Evolutionary conservation across 92 coral and sea anemone species (phyloP), one percentile per base, ranked within the genome.

Genomic region (Porites divaricata): DNA sequence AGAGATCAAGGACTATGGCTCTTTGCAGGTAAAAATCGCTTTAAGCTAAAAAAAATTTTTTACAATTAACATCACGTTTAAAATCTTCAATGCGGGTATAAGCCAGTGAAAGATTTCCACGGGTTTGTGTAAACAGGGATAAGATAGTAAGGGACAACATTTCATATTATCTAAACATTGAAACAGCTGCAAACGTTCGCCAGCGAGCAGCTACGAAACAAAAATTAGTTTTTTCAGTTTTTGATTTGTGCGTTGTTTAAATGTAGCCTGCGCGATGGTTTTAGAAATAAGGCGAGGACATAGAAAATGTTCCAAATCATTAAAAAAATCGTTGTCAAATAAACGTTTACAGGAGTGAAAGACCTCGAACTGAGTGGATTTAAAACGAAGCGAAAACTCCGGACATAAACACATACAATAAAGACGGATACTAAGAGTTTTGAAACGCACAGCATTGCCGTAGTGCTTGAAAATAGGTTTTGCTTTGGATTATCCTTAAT

Each of bases 91-190:
- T 19, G 79, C 79, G 72, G 70, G 86, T 72, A 25, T 50, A 14
- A 72, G 71, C 51, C 57, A 41, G 62, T 62, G 35, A 62, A 49
- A 14, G 64, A 74, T 79, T 50, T 67, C 75, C 66, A 63, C 41
- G 41, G 62, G 91, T 71, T 85, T 80, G 89, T 66, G 87, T 86
- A 86, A 86, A 90, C 84, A 90, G 22, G 54, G 75, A 75, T 74
- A 35, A 75, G 81, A 75, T 63, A 50, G 84, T 67, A 79, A 86
- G 70, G 86, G 90, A 81, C 84, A 86, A 86, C 90, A 74, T 87
- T 76, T 75, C 87, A 75, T 51, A 41, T 66, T 79, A 75, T 70
- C 59, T 83, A 86, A 86, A 90, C 87, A 85, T 70, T 71, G 28
- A 23, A 78, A 63, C 81, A 71, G 87, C 83, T 81, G 91, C 21